Conservation (phyloP, 1,140 invertebrate species). For the Apis dorsata region DNA sequence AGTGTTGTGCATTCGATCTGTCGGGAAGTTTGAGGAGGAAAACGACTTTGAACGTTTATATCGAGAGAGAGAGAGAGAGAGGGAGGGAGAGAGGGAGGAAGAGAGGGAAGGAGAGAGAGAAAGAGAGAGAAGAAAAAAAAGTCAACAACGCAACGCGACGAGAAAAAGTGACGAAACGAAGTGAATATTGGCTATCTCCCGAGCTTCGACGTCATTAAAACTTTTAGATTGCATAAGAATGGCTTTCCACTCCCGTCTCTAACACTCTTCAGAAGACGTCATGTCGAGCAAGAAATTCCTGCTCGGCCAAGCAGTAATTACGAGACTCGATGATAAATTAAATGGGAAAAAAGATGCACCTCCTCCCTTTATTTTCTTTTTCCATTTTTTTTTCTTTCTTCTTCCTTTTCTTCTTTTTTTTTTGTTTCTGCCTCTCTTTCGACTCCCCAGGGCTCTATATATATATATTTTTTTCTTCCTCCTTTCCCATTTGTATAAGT, state of each 20-base stretch:
- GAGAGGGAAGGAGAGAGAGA: too few relatives aligned
- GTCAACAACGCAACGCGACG: slow-evolving; percentile 50
- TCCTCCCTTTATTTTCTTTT: too few relatives aligned
- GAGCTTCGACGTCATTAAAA: slow-evolving; percentile 78
- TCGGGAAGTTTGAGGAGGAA: slow-evolving; percentile 30
- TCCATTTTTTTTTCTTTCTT: not conserved
- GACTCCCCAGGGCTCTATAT: not conserved
- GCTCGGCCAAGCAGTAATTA: slow-evolving; percentile 64
- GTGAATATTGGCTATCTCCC: slow-evolving; percentile 78
- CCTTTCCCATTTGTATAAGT: not conserved
- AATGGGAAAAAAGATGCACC: slow-evolving; percentile 21
- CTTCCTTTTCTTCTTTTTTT: not conserved
- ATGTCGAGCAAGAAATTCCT: slow-evolving; percentile 64
- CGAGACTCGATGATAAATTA: slow-evolving; percentile 68
- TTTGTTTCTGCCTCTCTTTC: not conserved
- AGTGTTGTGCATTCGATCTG: slow-evolving; percentile 19
- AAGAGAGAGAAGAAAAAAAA: slow-evolving; percentile 10
- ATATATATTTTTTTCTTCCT: not conserved
- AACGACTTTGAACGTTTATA: slow-evolving; percentile 24
- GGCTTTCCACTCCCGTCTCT: slow-evolving; percentile 62
- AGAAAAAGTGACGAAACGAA: slow-evolving; percentile 76
- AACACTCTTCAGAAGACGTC: slow-evolving; percentile 48
- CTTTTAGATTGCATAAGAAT: slow-evolving; percentile 80
- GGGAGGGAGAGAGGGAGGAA: too few relatives aligned
- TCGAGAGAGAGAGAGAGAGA: not conserved